Evolutionary conservation across 2,888 invertebrate genomes (phyloP), one percentile per base, ranked within the genome.

Genomic region (Sphinx pinastri): DNA sequence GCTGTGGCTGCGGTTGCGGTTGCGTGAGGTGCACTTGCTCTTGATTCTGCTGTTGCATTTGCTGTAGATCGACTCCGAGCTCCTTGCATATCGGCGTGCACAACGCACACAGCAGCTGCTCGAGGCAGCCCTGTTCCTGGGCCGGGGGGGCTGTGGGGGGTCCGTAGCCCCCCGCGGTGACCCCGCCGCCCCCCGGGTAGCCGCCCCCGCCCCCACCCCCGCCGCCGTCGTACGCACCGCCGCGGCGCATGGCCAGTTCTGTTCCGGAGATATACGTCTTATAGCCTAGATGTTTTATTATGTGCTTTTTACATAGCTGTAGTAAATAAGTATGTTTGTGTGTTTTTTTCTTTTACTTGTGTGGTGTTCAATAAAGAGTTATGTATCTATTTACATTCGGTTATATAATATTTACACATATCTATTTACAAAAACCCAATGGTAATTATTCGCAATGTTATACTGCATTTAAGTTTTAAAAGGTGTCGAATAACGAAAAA

Each of bases 1-100:
- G 77, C 19, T 79, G 79, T 59, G 80, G 81, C 8, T 54, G 52
- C 8, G 89, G 86, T 71, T 89, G 88, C 2, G 88, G 93, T 71
- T 93, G 90, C 0, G 84, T 92, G 12, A 93, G 77, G 71, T 93
- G 92, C 19, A 93, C 91, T 16, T 89, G 86, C 31, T 87, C 90
- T 7, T 81, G 80, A 7, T 82, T 81, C 68, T 81, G 84, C 6
- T 81, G 81, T 60, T 84, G 84, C 67, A 87, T 31, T 68, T 91
- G 92, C 69, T 91, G 88, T 69, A 94, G 77, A 67, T 94, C 93
- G 0, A 94, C 77, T 12, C 94, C 94, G 54, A 94, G 3, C 82
- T 94, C 94, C 87, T 94, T 94, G 86, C 94, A 94, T 77, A 94
- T 90, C 71, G 94, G 94, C 0, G 90, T 68, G 82, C 94, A 94